Evolutionary conservation across 1,140 invertebrate species (phyloP), one percentile per base, ranked within the genome.

Genomic region (Drosophila nikananu): DNA sequence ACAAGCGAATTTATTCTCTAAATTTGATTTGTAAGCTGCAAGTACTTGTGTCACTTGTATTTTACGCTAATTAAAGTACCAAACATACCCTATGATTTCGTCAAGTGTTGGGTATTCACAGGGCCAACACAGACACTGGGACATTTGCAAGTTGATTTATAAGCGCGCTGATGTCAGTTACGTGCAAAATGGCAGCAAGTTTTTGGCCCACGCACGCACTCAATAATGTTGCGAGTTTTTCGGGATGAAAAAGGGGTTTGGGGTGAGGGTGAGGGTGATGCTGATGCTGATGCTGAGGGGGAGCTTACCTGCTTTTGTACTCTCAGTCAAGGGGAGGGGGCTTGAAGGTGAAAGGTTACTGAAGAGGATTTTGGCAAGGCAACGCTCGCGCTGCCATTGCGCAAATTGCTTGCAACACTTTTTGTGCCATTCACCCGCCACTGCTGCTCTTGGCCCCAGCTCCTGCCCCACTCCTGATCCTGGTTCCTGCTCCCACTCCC

Each of bases 101-200:
- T 1, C 1, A 2, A 37, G 52, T 55, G 52, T 37, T 5, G 19
- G 32, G 52, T 37, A 55, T 55, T 55, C 30, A 27, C 13, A 52
- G 7, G 25, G 17, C 12, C 23, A 41, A 39, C 51, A 60, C 7
- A 32, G 30, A 41, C 23, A 8, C 12, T 63, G 32, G 62, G 10
- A 86, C 81, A 86, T 86, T 86, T 87, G 80, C 84, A 89, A 90
- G 81, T 89, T 89, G 84, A 89, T 89, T 89, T 89, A 89, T 89
- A 89, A 89, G 78, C 84, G 61, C 75, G 86, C 81, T 89, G 84
- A 89, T 89, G 84, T 90, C 86, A 90, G 84, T 90, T 89, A 89
- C 84, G 84, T 89, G 84, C 76, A 73, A 80, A 79, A 80, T 80
- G 77, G 76, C 67, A 73, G 60, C 76, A 79, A 80, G 60, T 80